Base-by-base conservation (phyloP, 2,888 invertebrate genomes). In the Linhomoeus sp. region DNA sequence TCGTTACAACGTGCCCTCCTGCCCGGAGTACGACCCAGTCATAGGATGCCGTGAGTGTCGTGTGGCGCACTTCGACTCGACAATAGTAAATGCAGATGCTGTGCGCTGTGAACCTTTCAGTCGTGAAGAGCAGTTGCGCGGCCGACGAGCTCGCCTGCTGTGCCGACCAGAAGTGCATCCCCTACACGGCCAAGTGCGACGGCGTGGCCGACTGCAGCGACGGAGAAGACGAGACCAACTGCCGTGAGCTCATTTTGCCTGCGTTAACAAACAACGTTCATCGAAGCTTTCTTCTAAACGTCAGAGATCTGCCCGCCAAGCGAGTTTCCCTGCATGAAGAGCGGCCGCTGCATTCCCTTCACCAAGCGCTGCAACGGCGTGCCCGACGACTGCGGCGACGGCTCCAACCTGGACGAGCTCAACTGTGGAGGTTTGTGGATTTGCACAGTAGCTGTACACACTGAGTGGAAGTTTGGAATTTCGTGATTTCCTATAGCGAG, bases 21-120 rank as follows among this genome's bases (percentile, higher is more conserved):
- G 61, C 48, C 60, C 61, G 12, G 60, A 62, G 41, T 61, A 60
- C 50, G 61, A 61, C 49, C 58, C 59, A 45, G 55, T 61, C 37
- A 51, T 57, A 48, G 59, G 61, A 47, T 61, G 61, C 55, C 55
- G 60, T 61, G 36, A 53, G 60, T 29, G n/a, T n/a, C n/a, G n/a
- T n/a, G n/a, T n/a, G n/a, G n/a, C n/a, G n/a, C n/a, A n/a, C n/a
- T n/a, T n/a, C n/a, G n/a, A n/a, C n/a, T n/a, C n/a, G n/a, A n/a
- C n/a, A n/a, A n/a, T n/a, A n/a, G n/a, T n/a, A n/a, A n/a, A n/a
- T n/a, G n/a, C n/a, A n/a, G n/a, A n/a, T n/a, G n/a, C n/a, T n/a
- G n/a, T n/a, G n/a, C n/a, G n/a, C n/a, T n/a, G n/a, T n/a, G n/a
- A n/a, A n/a, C n/a, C n/a, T 49, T 54, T 14, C 50, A 58, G 58